These are phyloP conservation scores for Tyrophagus putrescentiae DNA, from an alignment of 1,140 invertebrate species.

Conservation along the genomic window DNA sequence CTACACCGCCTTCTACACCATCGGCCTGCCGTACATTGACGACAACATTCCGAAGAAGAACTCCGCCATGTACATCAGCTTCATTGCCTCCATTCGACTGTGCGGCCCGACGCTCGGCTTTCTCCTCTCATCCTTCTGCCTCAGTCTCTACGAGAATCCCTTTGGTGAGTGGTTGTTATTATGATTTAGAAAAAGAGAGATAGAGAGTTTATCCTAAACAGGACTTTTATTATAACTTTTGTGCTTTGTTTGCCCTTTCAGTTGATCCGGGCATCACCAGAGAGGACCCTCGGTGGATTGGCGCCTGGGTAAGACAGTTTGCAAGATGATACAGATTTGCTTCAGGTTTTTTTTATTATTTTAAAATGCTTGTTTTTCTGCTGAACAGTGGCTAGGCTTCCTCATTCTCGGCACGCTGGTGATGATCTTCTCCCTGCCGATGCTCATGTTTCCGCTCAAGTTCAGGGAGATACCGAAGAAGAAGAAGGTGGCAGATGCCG, in stretches of 20 bases:
- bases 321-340: neutral
- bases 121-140: constrained; percentile 25
- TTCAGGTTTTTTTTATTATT: too few relatives aligned
- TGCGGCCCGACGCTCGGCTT: constrained; percentile 27
- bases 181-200: too few relatives aligned
- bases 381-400: constrained; percentile 45
- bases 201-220: too few relatives aligned
- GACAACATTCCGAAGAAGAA: constrained; percentile 32
- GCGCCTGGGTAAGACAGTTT: constrained; percentile 22
- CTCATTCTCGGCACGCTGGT: constrained; percentile 27
- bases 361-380: neutral
- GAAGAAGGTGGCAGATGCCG: too few relatives aligned
- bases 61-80: constrained; percentile 23
- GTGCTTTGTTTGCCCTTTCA: too few relatives aligned
- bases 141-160: constrained; percentile 28
- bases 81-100: constrained; percentile 24
- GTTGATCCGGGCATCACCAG: constrained; percentile 27
- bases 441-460: constrained; percentile 27
- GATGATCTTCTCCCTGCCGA: constrained; percentile 26
- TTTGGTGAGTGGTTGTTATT: constrained; percentile 3
- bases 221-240: too few relatives aligned
- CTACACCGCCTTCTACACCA: constrained; percentile 26
- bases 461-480: too few relatives aligned
- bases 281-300: constrained; percentile 35
- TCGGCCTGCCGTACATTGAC: constrained; percentile 31